Percentiles rank a stretch among this genome's conserved stretches.
phyloP scores from a whole-genome alignment of 2,113 vertebrate genomes.

The Rhinoptilus africanus region DNA sequence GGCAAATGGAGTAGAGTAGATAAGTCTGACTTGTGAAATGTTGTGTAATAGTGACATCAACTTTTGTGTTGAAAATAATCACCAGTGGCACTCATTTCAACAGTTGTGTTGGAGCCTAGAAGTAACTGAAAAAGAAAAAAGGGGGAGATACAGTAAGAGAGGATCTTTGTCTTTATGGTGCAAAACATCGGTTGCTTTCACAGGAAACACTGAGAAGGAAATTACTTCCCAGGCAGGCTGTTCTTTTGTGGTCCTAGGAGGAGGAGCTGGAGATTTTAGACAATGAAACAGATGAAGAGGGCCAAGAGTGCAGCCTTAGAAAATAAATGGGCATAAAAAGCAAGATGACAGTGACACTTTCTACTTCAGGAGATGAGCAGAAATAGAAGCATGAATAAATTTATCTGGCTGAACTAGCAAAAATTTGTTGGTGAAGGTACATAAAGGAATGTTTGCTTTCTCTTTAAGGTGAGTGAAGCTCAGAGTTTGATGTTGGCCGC shows the following conservation, averaged over 20 bases:
- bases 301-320: background rate
- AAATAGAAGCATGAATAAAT: background rate
- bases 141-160: background rate
- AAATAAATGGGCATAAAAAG: background rate
- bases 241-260: background rate
- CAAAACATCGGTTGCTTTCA: background rate
- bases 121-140: background rate
- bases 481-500: background rate
- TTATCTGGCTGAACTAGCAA: background rate
- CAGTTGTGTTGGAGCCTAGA: background rate
- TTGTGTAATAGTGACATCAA: background rate
- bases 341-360: background rate
- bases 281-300: background rate
- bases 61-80: background rate
- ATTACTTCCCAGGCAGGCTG: background rate
- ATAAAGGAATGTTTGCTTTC: background rate
- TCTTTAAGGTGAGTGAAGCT: background rate
- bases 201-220: background rate
- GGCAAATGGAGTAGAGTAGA: background rate
- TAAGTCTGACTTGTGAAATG: background rate
- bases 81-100: background rate
- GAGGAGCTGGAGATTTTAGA: background rate
- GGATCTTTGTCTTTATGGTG: background rate
- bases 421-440: background rate
- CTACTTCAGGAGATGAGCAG: background rate